phyloP scores from a whole-genome alignment of 2,888 invertebrate species.

The Schizaphis graminum region DNA sequence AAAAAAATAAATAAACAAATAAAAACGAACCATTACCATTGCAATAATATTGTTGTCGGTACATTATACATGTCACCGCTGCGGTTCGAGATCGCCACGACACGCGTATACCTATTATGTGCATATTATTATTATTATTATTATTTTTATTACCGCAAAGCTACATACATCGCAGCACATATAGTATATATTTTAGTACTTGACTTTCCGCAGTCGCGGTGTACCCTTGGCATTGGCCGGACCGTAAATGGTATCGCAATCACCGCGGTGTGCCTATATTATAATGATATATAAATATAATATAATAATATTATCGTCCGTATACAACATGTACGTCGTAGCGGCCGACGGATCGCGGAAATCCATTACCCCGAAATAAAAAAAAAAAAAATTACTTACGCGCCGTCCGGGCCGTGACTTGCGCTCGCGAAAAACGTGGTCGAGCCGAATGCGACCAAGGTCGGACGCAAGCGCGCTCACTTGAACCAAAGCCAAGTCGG shows the following conservation, averaged over 20 bases:
- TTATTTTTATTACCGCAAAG: neutral
- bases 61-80: neutral
- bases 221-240: slow-evolving; percentile 61
- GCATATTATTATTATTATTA: neutral
- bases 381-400: neutral
- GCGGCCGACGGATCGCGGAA: neutral
- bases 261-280: neutral
- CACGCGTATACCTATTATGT: neutral
- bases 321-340: neutral
- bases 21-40: neutral
- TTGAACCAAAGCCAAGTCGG: neutral
- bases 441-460: neutral
- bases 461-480: neutral
- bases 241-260: slow-evolving; percentile 45
- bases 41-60: neutral
- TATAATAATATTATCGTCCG: neutral
- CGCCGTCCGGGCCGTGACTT: neutral
- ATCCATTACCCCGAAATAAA: neutral
- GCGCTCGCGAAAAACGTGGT: neutral
- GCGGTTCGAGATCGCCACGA: neutral
- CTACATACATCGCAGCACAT: neutral
- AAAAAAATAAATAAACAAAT: neutral
- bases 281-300: neutral
- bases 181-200: neutral
- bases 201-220: neutral